These are phyloP conservation scores for Leucoraja ocellata DNA, from an alignment of 2,797 vertebrate genomes.

Conservation along the genomic window DNA sequence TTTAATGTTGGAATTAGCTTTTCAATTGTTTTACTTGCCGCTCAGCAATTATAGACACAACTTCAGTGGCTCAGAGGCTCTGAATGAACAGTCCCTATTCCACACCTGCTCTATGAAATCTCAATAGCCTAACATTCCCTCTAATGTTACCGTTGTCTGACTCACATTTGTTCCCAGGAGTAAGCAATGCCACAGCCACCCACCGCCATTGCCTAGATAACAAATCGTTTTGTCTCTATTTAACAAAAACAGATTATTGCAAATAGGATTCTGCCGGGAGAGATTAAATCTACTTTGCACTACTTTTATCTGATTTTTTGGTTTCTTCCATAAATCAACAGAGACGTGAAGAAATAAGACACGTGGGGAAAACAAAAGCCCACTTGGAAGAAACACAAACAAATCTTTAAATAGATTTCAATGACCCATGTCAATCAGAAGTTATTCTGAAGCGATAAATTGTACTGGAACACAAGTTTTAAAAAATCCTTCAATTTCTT, in stretches of 20 bases:
- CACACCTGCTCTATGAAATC: slow-evolving; percentile 9
- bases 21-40: slow-evolving; percentile 12
- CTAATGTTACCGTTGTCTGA: neutral
- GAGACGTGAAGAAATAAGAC: neutral
- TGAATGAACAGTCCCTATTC: neutral
- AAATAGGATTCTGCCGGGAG: neutral
- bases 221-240: neutral
- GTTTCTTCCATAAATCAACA: neutral
- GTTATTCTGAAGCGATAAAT: neutral
- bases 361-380: neutral
- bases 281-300: neutral
- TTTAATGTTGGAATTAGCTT: slow-evolving; percentile 28
- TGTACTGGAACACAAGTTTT: too few species aligned
- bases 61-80: neutral
- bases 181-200: neutral
- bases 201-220: neutral
- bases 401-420: neutral
- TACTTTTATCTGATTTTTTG: neutral
- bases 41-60: neutral
- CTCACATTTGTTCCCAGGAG: neutral
- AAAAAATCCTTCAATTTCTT: neutral
- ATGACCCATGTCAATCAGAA: neutral
- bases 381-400: neutral
- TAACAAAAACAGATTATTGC: neutral
- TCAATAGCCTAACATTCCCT: neutral